Percentiles rank a stretch among this genome's conserved stretches.
Evolutionary conservation across 2,113 vertebrate genomes (phyloP).

Genomic region (Hippocampus guttulatus): DNA sequence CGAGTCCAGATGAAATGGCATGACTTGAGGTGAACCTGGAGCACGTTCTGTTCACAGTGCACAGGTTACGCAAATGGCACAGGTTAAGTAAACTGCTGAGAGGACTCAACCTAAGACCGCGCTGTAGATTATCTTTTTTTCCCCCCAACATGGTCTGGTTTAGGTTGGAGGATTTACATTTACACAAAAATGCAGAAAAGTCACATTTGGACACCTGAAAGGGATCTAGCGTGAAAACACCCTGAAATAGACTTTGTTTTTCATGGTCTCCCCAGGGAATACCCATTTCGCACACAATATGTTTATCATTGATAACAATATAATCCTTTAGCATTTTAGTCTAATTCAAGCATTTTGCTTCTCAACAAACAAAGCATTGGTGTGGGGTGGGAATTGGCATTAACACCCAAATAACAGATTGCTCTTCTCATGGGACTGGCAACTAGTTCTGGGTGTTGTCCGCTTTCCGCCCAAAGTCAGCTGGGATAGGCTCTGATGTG

Average conservation of each 20-base stretch:
- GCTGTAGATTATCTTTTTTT: neutral
- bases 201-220: neutral
- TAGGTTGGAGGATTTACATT: neutral
- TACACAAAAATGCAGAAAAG: neutral
- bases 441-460: too few relatives aligned
- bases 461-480: too few relatives aligned
- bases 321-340: slow-evolving; percentile 24
- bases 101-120: neutral
- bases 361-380: slow-evolving; percentile 46
- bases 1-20: neutral
- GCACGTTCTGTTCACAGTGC: neutral
- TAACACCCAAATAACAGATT: slow-evolving; percentile 51
- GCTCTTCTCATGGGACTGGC: slow-evolving; percentile 34
- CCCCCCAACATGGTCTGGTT: neutral
- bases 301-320: slow-evolving; percentile 9
- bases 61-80: neutral
- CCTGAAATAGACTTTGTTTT: neutral
- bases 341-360: slow-evolving; percentile 36
- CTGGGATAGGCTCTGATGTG: too few relatives aligned
- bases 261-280: neutral
- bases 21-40: neutral
- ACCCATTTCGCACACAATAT: slow-evolving; percentile 8
- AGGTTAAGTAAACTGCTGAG: slow-evolving; percentile 1
- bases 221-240: neutral
- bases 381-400: slow-evolving; percentile 40